Evolutionary conservation across 2,797 vertebrate genomes (phyloP).

Genomic region (Neopelma chrysocephalum): DNA sequence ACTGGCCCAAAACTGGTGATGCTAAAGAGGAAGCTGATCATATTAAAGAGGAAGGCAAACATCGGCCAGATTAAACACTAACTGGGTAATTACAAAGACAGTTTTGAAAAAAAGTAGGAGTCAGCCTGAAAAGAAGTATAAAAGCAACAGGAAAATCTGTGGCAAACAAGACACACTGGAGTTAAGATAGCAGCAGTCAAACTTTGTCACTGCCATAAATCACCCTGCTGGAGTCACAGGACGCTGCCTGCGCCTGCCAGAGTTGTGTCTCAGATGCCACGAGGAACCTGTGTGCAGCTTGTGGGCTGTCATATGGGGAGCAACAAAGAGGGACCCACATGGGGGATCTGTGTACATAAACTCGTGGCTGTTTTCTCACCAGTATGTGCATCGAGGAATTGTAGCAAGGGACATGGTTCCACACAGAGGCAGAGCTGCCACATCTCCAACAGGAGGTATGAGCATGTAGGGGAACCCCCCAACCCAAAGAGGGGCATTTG

Average conservation of each 20-base stretch:
- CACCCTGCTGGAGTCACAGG: neutral
- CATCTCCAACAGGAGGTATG: neutral
- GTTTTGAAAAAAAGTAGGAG: neutral
- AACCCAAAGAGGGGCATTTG: accelerated
- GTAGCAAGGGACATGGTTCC: neutral
- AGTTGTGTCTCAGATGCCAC: neutral
- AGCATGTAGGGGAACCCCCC: accelerated
- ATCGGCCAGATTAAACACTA: neutral
- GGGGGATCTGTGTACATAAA: accelerated
- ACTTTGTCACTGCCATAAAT: neutral
- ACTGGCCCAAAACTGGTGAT: neutral
- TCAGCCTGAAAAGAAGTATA: neutral
- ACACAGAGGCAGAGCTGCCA: neutral
- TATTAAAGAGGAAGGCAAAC: neutral
- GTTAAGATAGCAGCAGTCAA: neutral
- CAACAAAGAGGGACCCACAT: neutral
- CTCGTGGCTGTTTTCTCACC: neutral
- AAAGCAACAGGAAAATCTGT: neutral
- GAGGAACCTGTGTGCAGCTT: neutral
- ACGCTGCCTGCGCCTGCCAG: neutral
- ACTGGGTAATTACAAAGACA: neutral
- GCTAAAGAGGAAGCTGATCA: neutral
- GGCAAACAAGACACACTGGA: neutral
- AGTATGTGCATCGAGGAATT: accelerated
- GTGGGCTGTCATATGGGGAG: neutral